Conservation (phyloP, 2,888 invertebrate genomes). For the Eumerus sabulonum region DNA sequence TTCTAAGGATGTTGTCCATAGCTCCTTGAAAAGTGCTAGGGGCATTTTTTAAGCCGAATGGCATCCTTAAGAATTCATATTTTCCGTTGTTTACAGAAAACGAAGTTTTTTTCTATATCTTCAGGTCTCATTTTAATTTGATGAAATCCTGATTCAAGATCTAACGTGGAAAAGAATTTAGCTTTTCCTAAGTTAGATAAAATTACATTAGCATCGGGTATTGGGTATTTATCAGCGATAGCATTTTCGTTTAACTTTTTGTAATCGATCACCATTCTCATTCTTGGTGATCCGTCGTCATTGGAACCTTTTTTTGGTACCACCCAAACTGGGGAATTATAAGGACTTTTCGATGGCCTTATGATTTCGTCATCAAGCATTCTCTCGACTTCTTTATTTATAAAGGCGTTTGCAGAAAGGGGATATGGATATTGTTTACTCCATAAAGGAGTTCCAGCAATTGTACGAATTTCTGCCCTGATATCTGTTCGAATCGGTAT, state of each 20-base stretch:
- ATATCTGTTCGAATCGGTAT: too few species aligned
- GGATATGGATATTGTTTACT: background rate
- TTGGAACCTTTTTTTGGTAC: slow-evolving; percentile 24
- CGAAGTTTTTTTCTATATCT: slow-evolving; percentile 8
- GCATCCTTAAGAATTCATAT: slow-evolving; percentile 9
- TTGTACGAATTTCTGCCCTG: background rate
- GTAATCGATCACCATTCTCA: slow-evolving; percentile 18
- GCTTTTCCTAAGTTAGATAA: slow-evolving; percentile 29
- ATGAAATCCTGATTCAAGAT: slow-evolving; percentile 16
- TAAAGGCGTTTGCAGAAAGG: too few species aligned
- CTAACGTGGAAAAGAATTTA: slow-evolving; percentile 29
- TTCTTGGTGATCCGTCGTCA: slow-evolving; percentile 1
- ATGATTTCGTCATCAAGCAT: too few species aligned
- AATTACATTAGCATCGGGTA: slow-evolving; percentile 33
- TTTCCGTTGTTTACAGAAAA: slow-evolving; percentile 11
- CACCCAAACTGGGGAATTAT: slow-evolving; percentile 3
- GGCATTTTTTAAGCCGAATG: slow-evolving; percentile 6
- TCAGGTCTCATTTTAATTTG: slow-evolving; percentile 6
- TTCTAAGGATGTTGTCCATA: slow-evolving; percentile 20
- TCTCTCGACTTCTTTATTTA: too few species aligned
- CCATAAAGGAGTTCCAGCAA: background rate
- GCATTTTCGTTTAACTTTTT: slow-evolving; percentile 25
- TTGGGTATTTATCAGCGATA: slow-evolving; percentile 22
- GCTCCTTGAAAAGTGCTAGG: slow-evolving; percentile 5
- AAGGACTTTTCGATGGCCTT: too few species aligned